Conservation (phyloP, 2,113 vertebrate species). For the Ctenomys sociabilis region DNA sequence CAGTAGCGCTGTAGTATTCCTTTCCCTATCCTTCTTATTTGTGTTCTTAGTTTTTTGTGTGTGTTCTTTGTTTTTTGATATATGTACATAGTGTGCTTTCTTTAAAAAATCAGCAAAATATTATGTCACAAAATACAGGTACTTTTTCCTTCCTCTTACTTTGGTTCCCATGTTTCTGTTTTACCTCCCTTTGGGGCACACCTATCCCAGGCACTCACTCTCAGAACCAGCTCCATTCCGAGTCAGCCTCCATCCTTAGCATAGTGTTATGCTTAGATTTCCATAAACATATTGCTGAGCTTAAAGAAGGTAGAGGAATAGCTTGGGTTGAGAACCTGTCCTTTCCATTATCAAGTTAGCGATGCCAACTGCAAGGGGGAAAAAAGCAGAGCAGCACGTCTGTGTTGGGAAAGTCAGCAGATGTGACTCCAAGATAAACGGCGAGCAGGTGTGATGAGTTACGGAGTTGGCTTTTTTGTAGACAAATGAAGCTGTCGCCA, state of each 20-base stretch:
- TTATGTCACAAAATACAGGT: background rate
- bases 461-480: slow-evolving; percentile 56
- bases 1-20: background rate
- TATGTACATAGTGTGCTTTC: too few species aligned
- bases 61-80: background rate
- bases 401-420: slow-evolving; percentile 65
- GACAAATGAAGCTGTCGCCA: slow-evolving; percentile 53
- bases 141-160: background rate
- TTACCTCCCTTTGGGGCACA: background rate
- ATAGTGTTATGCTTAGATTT: background rate
- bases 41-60: background rate
- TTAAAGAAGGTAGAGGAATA: background rate
- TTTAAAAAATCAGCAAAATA: background rate
- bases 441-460: slow-evolving; percentile 70
- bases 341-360: slow-evolving; percentile 1
- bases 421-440: slow-evolving; percentile 76
- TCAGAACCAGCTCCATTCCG: rapidly evolving
- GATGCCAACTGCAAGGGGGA: background rate
- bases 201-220: too few species aligned
- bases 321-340: background rate
- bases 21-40: background rate
- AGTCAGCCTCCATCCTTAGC: background rate
- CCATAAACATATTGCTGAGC: background rate
- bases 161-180: background rate
- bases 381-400: slow-evolving; percentile 29